Evolutionary conservation across 2,888 invertebrate species (phyloP), one percentile per base, ranked within the genome.

Genomic region (Scrobipalpa atriplicella): DNA sequence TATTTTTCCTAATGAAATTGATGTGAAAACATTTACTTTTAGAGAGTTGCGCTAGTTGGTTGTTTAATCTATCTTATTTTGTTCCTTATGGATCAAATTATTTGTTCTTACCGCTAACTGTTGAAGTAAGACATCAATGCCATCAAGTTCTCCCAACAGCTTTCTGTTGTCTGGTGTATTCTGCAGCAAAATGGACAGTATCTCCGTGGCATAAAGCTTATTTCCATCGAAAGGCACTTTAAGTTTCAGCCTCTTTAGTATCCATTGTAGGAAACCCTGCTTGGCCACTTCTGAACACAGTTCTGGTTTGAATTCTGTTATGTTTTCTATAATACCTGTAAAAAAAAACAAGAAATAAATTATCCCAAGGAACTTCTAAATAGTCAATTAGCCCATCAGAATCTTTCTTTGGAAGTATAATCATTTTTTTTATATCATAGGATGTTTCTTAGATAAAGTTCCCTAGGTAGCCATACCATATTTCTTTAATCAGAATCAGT

Each of bases 141-240:
- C 99, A 82, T 99, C 99, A 56, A 98, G 85, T 78, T 98, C 97
- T n/a, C 99, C 99, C 21, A 99, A 90, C 29, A 96, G 83, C 65
- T 95, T 91, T 72, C 97, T 94, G 83, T 98, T 98, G 65, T 96
- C 96, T 68, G 96, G 96, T 71, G 97, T 96, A 72, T 96, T 96
- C 92, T 99, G 99, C 66, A 99, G 92, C 11, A 99, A 92, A 83
- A 99, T 99, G 16, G 99, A 98, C 62, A 99, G 90, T 72, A 99
- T 96, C 93, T 99, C 99, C 83, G 98, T 98, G 62, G 97, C 96
- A 87, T 99, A 99, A 62, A 99, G 90, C 89, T 99, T 99, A 85
- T 99, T 99, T 0, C 95, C 96, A 91, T 99, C 98, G 89, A 98
- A 99, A 10, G 98, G 97, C 61, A 96, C 93, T 91, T 99, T 98